Evolutionary conservation across 2,113 vertebrate species (phyloP), one percentile per base, ranked within the genome.

Genomic region (Agelaius phoeniceus): DNA sequence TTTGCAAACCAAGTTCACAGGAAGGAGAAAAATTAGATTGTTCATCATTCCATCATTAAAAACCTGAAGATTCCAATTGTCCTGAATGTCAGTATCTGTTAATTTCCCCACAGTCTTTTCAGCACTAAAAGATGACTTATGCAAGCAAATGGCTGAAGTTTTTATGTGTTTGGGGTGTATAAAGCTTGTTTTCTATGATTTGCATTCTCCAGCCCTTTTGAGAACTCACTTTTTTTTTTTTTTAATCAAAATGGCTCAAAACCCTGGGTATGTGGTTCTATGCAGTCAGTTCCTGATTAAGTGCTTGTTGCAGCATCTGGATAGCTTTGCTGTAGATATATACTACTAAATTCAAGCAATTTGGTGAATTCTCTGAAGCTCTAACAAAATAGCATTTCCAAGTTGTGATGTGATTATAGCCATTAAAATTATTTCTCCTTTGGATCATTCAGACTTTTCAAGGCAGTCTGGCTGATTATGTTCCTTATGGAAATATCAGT

Each of bases 51-150:
- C 15, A 8, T 84, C 39, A 28, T 84, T 89, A 92, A 92, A 69
- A 88, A 88, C 55, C 65, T 71, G 35, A 84, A 86, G 16, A 86
- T 67, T 24, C 23, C 44, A 77, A 3, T 93, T 0, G 0, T 77
- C 71, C 44, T 79, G 55, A 79, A 73, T 93, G 74, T 77, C 81
- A 51, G n/a, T 59, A 20, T 89, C 71, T 79, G 73, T 76, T 94
- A 39, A 65, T 94, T 96, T 97, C 51, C 52, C 39, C 44, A 10
- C 10, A n/a, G 90, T 88, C 67, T 90, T 84, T 78, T 84, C 61
- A 51, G 30, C 22, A 67, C n/a, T 80, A 15, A 49, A 71, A 48
- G 26, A 55, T 54, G 9, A n/a, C 2, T 75, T 84, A 21, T 41
- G n/a, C 49, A 75, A 87, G 44, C 15, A 75, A 92, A 72, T 87